Evolutionary conservation across 2,797 vertebrate genomes (phyloP).

Genomic region (Gymnodraco acuticeps): DNA sequence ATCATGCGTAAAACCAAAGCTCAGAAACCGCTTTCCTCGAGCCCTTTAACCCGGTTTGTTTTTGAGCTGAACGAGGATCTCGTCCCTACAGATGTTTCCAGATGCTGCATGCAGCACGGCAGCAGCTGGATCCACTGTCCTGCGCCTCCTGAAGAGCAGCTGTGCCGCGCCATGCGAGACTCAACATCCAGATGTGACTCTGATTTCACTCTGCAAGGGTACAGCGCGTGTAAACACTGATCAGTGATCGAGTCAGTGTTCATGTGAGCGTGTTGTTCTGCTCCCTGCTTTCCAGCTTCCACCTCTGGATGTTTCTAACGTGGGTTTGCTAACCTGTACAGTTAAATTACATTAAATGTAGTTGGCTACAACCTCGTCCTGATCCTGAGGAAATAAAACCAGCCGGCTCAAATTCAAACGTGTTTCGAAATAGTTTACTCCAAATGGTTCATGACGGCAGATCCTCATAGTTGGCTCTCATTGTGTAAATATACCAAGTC

Average conservation of each 20-base stretch:
- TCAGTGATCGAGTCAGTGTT: conserved; percentile 41
- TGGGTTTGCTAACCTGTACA: neutral
- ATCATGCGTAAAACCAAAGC: neutral
- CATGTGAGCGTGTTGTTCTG: conserved; percentile 8
- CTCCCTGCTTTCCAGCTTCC: conserved; percentile 12
- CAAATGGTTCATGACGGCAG: neutral
- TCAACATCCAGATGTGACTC: conserved; percentile 58
- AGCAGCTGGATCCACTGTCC: conserved; percentile 67
- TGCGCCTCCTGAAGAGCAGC: conserved; percentile 49
- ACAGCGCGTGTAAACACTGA: conserved; percentile 64
- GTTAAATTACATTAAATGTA: neutral
- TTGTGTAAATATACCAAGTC: neutral
- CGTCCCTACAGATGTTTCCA: conserved; percentile 53
- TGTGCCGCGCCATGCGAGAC: conserved; percentile 42
- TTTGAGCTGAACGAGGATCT: conserved; percentile 22
- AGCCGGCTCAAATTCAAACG: neutral
- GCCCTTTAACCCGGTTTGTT: conserved; percentile 35
- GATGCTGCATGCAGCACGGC: conserved; percentile 20
- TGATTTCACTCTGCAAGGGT: conserved; percentile 26
- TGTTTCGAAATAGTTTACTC: neutral
- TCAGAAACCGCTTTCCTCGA: conserved; percentile 2
- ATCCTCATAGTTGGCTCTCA: too few relatives aligned
- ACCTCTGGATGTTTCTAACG: neutral
- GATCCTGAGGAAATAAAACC: conserved; percentile 1
- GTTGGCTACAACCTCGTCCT: neutral